Percentiles rank a stretch among this genome's conserved stretches.
These are phyloP conservation scores for Pseudomyrmex concolor DNA, from an alignment of 1,140 invertebrate species.

Conservation along the genomic window DNA sequence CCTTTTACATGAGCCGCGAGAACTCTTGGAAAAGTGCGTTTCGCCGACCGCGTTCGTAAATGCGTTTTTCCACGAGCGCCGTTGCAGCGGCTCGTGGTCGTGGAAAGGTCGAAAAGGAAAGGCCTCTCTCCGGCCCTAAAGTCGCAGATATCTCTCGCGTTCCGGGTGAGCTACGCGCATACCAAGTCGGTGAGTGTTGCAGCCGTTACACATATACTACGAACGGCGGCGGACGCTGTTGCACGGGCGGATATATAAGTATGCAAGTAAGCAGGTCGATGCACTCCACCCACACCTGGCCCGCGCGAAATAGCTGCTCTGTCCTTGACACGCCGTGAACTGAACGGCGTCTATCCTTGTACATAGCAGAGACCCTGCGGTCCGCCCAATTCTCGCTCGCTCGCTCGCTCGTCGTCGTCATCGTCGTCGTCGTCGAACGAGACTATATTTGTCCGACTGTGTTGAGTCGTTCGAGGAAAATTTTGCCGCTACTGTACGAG, in stretches of 20 bases:
- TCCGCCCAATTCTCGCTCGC: neutral
- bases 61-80: neutral
- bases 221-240: constrained; percentile 25
- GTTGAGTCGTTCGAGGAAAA: neutral
- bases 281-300: constrained; percentile 68
- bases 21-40: neutral
- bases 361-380: neutral
- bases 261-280: constrained; percentile 65
- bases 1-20: neutral
- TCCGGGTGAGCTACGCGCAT: constrained; percentile 40
- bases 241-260: constrained; percentile 39
- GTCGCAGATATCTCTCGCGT: constrained; percentile 14
- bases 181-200: constrained; percentile 28
- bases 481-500: neutral
- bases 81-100: neutral
- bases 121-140: constrained; percentile 4
- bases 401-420: neutral
- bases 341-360: constrained; percentile 20
- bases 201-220: neutral
- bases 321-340: constrained; percentile 68
- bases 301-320: constrained; percentile 27
- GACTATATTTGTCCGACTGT: neutral
- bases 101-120: constrained; percentile 31
- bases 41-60: neutral
- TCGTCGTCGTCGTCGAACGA: constrained; percentile 9